These are phyloP conservation scores for Anolis carolinensis DNA, from an alignment of 2,113 vertebrate species.

Conservation along the genomic window DNA sequence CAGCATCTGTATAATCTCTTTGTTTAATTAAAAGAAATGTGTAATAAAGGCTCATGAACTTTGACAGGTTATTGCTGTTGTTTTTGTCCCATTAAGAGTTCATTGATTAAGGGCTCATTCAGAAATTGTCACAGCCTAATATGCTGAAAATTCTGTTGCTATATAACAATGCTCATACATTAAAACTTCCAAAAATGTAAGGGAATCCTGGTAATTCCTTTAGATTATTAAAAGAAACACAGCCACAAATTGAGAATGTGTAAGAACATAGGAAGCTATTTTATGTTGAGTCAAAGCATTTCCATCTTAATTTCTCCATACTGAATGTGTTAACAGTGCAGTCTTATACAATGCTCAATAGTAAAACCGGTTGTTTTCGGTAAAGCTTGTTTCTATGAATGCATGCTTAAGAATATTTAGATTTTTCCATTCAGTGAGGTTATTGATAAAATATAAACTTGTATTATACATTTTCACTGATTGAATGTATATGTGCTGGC, in stretches of 20 bases:
- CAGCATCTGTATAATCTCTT: slow-evolving; percentile 86
- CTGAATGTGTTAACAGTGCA: slow-evolving; percentile 54
- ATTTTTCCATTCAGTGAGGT: slow-evolving; percentile 60
- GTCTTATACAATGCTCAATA: not conserved
- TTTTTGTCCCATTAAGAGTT: slow-evolving; percentile 71
- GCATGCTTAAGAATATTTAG: slow-evolving; percentile 1
- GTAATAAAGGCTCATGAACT: slow-evolving; percentile 85
- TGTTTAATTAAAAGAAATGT: slow-evolving; percentile 89
- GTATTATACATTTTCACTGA: slow-evolving; percentile 48
- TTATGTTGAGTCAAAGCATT: not conserved
- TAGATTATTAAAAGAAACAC: not conserved
- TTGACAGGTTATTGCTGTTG: slow-evolving; percentile 68
- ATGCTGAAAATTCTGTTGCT: slow-evolving; percentile 12
- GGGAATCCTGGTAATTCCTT: slow-evolving; percentile 9
- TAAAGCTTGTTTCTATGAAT: not conserved
- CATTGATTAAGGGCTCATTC: slow-evolving; percentile 69
- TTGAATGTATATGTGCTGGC: slow-evolving; percentile 45
- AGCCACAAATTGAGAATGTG: not conserved
- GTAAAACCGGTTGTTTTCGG: not conserved
- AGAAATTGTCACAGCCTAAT: slow-evolving; percentile 30
- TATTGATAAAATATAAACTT: slow-evolving; percentile 58
- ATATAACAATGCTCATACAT: slow-evolving; percentile 42
- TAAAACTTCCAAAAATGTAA: slow-evolving; percentile 20
- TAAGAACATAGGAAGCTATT: not conserved
- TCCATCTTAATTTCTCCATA: not conserved